These are phyloP conservation scores for Danio rerio DNA, from an alignment of 2,113 vertebrate species.

Conservation along the genomic window GRCz12tu NC_133193.1:31995001-31995500, in stretches of 20 bases:
- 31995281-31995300: conserved; percentile 71
- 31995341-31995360: conserved; percentile 20
- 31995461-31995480: too few relatives aligned
- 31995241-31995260: conserved; percentile 77
- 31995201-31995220: conserved; percentile 5
- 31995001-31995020: conserved; percentile 75
- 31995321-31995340: neutral
- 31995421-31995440: too few relatives aligned
- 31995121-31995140: conserved; percentile 51
- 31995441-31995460: too few relatives aligned
- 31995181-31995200: conserved; percentile 14
- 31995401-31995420: too few relatives aligned
- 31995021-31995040: conserved; percentile 70
- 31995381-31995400: neutral
- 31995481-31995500: too few relatives aligned
- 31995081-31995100: conserved; percentile 72
- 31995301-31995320: too few relatives aligned
- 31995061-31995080: conserved; percentile 66
- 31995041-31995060: conserved; percentile 82
- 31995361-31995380: neutral
- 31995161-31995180: neutral
- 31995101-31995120: conserved; percentile 67
- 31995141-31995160: conserved; percentile 58
- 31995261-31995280: conserved; percentile 70
- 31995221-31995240: conserved; percentile 50